A percentile compares a stretch with the other conserved stretches of the same genome.
Evolutionary conservation across 2,113 vertebrate genomes (phyloP).

Genomic region (Dascyllus trimaculatus): DNA sequence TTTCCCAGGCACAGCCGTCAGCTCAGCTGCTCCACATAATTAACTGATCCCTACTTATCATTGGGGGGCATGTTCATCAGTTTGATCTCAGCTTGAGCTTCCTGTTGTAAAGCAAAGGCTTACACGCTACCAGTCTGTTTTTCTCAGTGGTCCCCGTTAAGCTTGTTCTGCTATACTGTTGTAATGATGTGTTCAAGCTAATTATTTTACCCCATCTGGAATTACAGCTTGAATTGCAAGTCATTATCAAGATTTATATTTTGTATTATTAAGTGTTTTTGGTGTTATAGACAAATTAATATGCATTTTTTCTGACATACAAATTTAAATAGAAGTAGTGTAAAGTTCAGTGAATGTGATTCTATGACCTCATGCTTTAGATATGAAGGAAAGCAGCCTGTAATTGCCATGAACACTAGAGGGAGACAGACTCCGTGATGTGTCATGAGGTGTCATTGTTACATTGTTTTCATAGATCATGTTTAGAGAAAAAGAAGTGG

Average conservation of each 20-base stretch:
- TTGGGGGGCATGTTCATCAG: conserved; percentile 56
- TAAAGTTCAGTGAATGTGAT: neutral
- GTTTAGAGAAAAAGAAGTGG: conserved; percentile 10
- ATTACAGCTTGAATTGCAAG: neutral
- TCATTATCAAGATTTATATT: conserved; percentile 11
- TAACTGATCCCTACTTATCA: conserved; percentile 57
- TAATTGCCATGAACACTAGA: conserved; percentile 58
- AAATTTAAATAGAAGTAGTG: neutral
- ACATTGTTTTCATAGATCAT: conserved; percentile 21
- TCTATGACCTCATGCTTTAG: conserved; percentile 32
- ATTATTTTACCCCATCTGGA: conserved; percentile 14
- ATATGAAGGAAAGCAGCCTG: conserved; percentile 1
- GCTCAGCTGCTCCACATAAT: conserved; percentile 71
- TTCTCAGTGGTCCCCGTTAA: conserved; percentile 31
- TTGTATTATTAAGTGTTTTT: neutral
- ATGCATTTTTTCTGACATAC: neutral
- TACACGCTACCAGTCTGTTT: conserved; percentile 37
- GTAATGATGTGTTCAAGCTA: neutral
- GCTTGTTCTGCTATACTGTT: conserved; percentile 19
- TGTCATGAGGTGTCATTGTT: conserved; percentile 9
- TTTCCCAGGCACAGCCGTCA: conserved; percentile 39
- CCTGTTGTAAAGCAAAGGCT: conserved; percentile 57
- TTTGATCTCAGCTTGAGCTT: conserved; percentile 72
- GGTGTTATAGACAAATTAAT: too few relatives aligned
- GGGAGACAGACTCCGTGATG: conserved; percentile 59